Percentiles rank a stretch among this genome's conserved stretches.
These are phyloP conservation scores for Bubo scandiacus DNA, from an alignment of 2,113 vertebrate genomes.

Conservation along the genomic window DNA sequence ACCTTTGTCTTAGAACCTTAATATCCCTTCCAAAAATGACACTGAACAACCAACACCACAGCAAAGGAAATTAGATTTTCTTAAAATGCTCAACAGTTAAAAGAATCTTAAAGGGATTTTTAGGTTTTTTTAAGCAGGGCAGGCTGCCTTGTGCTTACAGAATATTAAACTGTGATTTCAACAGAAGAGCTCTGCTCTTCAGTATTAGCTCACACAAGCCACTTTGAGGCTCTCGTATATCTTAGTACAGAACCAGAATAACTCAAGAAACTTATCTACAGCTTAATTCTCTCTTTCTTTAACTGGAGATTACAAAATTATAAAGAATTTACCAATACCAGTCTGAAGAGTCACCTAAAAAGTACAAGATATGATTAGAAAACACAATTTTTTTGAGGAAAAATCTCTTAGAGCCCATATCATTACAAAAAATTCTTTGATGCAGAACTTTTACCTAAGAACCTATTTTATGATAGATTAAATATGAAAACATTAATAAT, in stretches of 20 bases:
- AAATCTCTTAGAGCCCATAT: background rate
- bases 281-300: background rate
- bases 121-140: background rate
- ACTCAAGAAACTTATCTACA: background rate
- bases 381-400: background rate
- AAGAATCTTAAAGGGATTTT: background rate
- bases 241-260: background rate
- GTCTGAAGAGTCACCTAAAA: background rate
- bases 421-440: background rate
- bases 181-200: background rate
- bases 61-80: background rate
- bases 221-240: rapidly evolving
- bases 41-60: background rate
- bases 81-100: background rate
- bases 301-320: background rate
- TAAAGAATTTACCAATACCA: background rate
- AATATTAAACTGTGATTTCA: background rate
- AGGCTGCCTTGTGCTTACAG: background rate
- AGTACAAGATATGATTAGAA: background rate
- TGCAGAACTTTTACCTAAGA: background rate
- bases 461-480: background rate
- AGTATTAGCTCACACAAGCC: background rate
- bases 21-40: background rate
- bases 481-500: background rate
- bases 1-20: background rate